A percentile compares a stretch with the other conserved stretches of the same genome.
phyloP scores from a whole-genome alignment of 2,113 vertebrate genomes.

The Fulmarus glacialis region DNA sequence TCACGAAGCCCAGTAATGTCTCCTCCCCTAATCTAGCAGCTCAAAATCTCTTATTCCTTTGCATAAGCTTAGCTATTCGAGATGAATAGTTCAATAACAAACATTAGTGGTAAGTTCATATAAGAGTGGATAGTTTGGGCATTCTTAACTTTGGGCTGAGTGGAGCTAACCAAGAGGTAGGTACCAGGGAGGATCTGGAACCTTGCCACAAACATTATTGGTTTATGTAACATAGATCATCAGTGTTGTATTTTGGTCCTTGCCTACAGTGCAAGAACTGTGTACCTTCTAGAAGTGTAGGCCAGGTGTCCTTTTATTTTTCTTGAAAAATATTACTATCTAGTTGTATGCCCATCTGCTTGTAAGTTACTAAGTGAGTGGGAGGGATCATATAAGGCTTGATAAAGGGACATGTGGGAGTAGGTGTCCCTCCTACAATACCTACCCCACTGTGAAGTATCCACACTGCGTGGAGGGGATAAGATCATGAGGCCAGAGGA shows the following conservation, averaged over 20 bases:
- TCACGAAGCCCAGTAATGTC: not conserved
- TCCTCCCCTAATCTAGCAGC: not conserved
- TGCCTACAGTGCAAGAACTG: not conserved
- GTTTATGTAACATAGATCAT: not conserved
- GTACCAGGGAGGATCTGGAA: not conserved
- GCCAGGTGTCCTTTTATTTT: not conserved
- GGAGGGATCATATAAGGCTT: not conserved
- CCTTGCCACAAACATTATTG: not conserved
- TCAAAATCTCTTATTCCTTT: not conserved
- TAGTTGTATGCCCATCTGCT: not conserved
- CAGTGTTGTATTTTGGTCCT: not conserved
- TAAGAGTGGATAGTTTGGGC: not conserved
- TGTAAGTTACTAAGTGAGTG: not conserved
- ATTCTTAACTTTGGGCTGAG: not conserved
- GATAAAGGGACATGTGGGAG: not conserved
- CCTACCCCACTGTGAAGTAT: not conserved
- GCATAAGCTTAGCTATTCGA: not conserved
- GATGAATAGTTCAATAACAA: not conserved
- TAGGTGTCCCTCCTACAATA: not conserved
- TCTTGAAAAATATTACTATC: not conserved
- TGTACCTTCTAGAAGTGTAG: not conserved
- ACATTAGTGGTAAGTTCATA: not conserved
- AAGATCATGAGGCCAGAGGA: not conserved
- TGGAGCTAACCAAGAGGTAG: not conserved
- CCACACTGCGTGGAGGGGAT: not conserved